Conservation (phyloP, 2,797 vertebrate genomes). For the Sebastes vulpes region DNA sequence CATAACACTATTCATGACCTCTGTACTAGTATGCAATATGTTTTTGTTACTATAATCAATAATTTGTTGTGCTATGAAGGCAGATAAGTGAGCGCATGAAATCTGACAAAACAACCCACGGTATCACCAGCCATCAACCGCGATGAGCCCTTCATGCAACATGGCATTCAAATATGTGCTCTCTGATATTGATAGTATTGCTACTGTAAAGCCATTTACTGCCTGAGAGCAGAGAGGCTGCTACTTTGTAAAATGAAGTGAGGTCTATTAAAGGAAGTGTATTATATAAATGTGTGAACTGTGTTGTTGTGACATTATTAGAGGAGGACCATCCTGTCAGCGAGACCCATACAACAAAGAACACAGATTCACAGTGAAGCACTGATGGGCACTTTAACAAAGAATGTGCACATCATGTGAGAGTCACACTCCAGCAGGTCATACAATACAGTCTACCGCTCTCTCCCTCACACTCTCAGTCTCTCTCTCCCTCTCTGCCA, state of each 20-base stretch:
- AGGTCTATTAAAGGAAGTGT: conserved; percentile 68
- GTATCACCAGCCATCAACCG: conserved; percentile 37
- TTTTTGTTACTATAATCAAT: neutral
- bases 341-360: conserved; percentile 71
- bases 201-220: conserved; percentile 60
- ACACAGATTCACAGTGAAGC: conserved; percentile 74
- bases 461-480: conserved; percentile 11
- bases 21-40: neutral
- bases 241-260: conserved; percentile 70
- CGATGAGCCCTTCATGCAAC: conserved; percentile 30
- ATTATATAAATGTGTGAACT: conserved; percentile 72
- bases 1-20: neutral
- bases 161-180: conserved; percentile 60
- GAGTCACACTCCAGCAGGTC: conserved; percentile 82
- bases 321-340: conserved; percentile 71
- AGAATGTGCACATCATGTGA: conserved; percentile 81
- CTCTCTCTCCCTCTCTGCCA: conserved; percentile 62
- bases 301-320: conserved; percentile 76
- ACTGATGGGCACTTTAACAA: conserved; percentile 80
- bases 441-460: conserved; percentile 60
- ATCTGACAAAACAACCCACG: conserved; percentile 18
- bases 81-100: conserved; percentile 5
- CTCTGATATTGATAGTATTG: conserved; percentile 53
- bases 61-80: neutral
- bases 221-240: conserved; percentile 43